Evolutionary conservation across 2,113 vertebrate species (phyloP).

Genomic region (Cacatua alba): DNA sequence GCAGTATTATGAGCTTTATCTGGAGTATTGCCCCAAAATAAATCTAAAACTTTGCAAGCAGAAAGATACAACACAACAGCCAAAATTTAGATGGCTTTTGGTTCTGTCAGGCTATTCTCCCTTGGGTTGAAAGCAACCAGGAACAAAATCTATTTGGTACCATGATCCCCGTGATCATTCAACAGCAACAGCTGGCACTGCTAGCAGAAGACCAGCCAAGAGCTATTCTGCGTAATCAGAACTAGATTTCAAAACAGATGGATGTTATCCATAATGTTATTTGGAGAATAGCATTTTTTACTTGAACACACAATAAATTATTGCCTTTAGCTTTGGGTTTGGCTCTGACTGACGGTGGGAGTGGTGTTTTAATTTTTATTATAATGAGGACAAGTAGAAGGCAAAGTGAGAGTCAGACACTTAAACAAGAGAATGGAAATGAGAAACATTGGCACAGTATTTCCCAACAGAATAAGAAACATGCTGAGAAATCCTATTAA

Average conservation of each 20-base stretch:
- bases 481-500: slow-evolving; percentile 46
- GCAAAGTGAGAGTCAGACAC: slow-evolving; percentile 45
- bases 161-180: slow-evolving; percentile 1
- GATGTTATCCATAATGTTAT: slow-evolving; percentile 41
- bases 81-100: not conserved
- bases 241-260: slow-evolving; percentile 56
- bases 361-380: slow-evolving; percentile 38
- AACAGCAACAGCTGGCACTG: slow-evolving; percentile 47
- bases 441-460: not conserved
- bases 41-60: not conserved
- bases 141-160: slow-evolving; percentile 23
- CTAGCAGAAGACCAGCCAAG: slow-evolving; percentile 42
- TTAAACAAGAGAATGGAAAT: slow-evolving; percentile 32
- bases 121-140: not conserved
- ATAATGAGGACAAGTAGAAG: slow-evolving; percentile 49
- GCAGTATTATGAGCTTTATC: not conserved
- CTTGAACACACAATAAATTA: slow-evolving; percentile 16
- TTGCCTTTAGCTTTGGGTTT: slow-evolving; percentile 41
- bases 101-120: not conserved
- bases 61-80: not conserved
- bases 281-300: slow-evolving; percentile 41
- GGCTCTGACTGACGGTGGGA: slow-evolving; percentile 14
- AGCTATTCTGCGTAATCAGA: slow-evolving; percentile 50
- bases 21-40: not conserved
- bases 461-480: slow-evolving; percentile 30